Base-by-base conservation (phyloP, 2,888 invertebrate species). In the Oegoconia quadripuncta region DNA sequence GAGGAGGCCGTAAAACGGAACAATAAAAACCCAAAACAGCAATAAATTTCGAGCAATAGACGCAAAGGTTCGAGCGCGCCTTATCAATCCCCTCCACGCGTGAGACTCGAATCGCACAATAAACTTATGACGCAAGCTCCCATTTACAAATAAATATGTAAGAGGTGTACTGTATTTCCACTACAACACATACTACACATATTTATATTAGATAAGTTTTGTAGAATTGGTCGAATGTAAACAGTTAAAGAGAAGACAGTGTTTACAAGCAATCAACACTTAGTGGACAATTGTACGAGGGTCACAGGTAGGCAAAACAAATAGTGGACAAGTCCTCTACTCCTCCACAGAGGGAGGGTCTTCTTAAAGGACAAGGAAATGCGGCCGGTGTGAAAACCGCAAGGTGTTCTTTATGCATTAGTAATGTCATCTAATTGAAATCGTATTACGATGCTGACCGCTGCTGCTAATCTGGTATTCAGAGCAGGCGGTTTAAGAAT, bases 11-110 rank as follows among this genome's bases (percentile, higher is more conserved):
- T 88, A 88, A 88, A 88, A 86, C 86, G 83, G 82, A 88, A 88
- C 88, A 88, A 88, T 88, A 88, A 88, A 88, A 88, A 88, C 87
- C 87, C 88, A 88, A 88, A 88, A 88, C 88, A 88, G 86, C 82
- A 81, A 88, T 88, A 88, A 88, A 88, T 88, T 88, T 84, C 74
- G 68, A 78, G 84, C 83, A 86, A 87, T 86, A 86, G 86, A 83
- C 79, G 87, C 86, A 78, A 83, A 87, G 87, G 87, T 82, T 86
- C 77, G 76, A 81, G 74, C 78, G 70, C 65, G 78, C 80, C 87
- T 88, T 88, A 88, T 88, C 88, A 88, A 87, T 87, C 84, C 78
- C 74, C 74, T 77, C 79, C 76, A 79, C 76, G 82, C 78, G 73
- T 74, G 71, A 68, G 73, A 72, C 71, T 73, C 67, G 70, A 78